Evolutionary conservation across 2,888 invertebrate genomes (phyloP), one percentile per base, ranked within the genome.

Genomic region (Rhimphoctona megacephalus): DNA sequence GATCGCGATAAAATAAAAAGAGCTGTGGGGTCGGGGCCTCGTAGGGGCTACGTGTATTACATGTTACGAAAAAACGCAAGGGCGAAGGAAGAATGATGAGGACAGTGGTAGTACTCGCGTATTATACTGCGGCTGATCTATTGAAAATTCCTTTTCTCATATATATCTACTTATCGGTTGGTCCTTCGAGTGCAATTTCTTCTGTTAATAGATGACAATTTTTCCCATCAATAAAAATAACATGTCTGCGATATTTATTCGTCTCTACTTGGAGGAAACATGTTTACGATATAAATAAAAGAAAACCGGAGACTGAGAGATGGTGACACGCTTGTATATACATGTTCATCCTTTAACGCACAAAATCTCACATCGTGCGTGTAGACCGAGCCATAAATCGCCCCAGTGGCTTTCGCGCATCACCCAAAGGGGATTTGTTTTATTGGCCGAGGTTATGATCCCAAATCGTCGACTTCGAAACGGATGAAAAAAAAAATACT

Each of bases 1-100:
- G 90, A 92, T 93, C 91, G 92, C 92, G 92, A 92, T 92, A 85
- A 84, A 87, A 85, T 85, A 85, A 87, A 87, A 85, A 83, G 86
- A 86, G 78, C 86, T 73, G 69, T 83, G 86, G 83, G 81, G 66
- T 78, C 73, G 80, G 57, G 25, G 43, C 49, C 46, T 46, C 54
- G 69, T 52, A 43, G 74, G n/a, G 61, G 52, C 19, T 43, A 54
- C 33, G 52, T 46, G 39, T 52, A 66, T 81, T 61, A 78, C 69
- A 67, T 36, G 43, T 61, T 69, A 19, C 43, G 61, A 83, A 77
- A 74, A 77, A 57, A 36, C 73, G 57, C 69, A 78, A 85, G 70
- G 72, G 66, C 76, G 61, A 57, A 82, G 49, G 54, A 85, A 80
- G 78, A 83, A 80, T 77, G 76, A 83, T 77, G 83, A 77, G 74